Conservation (phyloP, 2,113 vertebrate genomes). For the Alces alces region DNA sequence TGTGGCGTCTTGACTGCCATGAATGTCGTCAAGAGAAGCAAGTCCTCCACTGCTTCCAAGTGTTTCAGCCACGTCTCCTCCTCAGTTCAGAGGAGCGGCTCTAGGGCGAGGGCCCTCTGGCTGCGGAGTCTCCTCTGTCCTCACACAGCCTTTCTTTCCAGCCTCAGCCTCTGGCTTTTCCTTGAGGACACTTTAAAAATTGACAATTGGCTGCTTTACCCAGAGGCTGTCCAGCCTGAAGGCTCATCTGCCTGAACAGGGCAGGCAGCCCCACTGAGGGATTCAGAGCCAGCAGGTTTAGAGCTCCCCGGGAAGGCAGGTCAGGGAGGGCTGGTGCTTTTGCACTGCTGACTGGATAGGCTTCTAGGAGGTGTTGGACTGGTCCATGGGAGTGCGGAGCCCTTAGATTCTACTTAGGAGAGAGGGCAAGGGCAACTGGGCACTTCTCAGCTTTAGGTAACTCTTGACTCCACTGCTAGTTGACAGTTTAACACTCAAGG, state of each 20-base stretch:
- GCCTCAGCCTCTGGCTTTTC: not conserved
- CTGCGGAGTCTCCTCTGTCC: not conserved
- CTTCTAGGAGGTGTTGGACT: not conserved
- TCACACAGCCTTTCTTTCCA: not conserved
- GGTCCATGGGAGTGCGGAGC: not conserved
- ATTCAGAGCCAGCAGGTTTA: not conserved
- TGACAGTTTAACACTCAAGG: not conserved
- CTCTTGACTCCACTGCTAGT: not conserved
- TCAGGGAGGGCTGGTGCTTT: not conserved
- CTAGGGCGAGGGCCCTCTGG: not conserved
- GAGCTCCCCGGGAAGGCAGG: not conserved
- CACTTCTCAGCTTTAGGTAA: not conserved
- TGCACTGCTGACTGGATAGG: not conserved
- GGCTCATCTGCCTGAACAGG: not conserved
- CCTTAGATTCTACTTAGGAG: not conserved
- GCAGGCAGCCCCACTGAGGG: not conserved
- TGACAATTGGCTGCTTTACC: not conserved
- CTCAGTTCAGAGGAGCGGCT: not conserved
- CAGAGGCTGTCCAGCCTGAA: not conserved
- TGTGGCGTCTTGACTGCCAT: not conserved
- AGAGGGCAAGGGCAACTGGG: not conserved
- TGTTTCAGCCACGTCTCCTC: not conserved
- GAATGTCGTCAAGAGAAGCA: not conserved
- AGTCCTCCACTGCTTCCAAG: not conserved
- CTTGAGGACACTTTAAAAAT: slow-evolving; percentile 6